Base-by-base conservation (phyloP, 1,140 invertebrate species). In the Solenopsis fugax region DNA sequence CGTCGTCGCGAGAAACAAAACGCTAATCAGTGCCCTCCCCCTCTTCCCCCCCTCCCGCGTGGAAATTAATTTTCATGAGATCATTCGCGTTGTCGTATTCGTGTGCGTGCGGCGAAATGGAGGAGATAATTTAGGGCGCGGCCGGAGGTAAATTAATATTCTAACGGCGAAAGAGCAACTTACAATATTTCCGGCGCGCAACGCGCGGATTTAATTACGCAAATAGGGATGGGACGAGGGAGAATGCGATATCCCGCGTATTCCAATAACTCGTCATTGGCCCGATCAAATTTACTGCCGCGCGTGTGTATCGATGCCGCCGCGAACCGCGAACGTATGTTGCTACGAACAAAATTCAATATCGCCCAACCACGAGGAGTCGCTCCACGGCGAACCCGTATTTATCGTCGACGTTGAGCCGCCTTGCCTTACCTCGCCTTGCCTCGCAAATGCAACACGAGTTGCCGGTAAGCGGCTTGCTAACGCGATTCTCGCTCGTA, bases 401-500 rank as follows among this genome's bases (percentile, higher is more conserved):
- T 84, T 84, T 84, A 84, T 84, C 69, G 54, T 84, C 54, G 69
- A 56, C 41, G 54, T 24, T 37, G 67, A 73, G 29, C 37, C n/a
- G 62, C 24, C 64, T 81, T 58, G 24, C 50, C 60, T 80, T 65
- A 62, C 29, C 73, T 65, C 50, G 41, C 60, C 37, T 77, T 64
- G 73, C 48, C 37, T 41, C 24, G 62, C 67, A 72, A 64, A 82
- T 69, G 67, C 77, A 81, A 71, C 67, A 64, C n/a, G 73, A 67
- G 80, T 69, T 71, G 52, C 48, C 73, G 54, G 41, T 90, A 90
- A 90, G 76, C 86, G 62, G 86, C 80, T 90, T 90, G 89, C 76
- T 77, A 82, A 86, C 76, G 80, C 34, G 62, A 86, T 90, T 80
- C 67, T 52, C 64, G 87, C 52, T 50, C 78, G 86, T 85, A 88